Conservation (phyloP, 1,140 invertebrate genomes). For the Araneus ventricosus region DNA sequence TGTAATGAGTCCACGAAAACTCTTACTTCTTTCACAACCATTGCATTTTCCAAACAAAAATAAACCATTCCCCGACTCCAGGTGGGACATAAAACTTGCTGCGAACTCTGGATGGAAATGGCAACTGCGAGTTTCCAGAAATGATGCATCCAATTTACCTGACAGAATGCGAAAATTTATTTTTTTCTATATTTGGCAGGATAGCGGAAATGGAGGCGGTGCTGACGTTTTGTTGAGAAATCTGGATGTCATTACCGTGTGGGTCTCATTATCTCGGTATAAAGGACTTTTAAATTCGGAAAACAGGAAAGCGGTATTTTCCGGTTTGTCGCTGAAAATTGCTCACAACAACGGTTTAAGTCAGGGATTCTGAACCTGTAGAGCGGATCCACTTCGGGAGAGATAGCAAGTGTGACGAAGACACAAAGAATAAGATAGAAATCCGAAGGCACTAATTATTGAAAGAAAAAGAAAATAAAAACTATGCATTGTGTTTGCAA, state of each 20-base stretch:
- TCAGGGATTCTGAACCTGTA: not conserved
- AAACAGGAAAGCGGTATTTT: not conserved
- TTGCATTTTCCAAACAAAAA: too few species aligned
- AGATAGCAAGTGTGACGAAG: too few species aligned
- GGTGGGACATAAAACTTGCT: not conserved
- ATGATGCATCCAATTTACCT: slow-evolving; percentile 16
- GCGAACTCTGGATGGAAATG: not conserved
- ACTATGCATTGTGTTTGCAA: too few species aligned
- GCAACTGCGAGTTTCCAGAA: not conserved
- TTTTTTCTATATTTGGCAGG: not conserved
- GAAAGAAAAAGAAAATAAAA: too few species aligned
- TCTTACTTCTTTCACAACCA: too few species aligned
- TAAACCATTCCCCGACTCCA: not conserved
- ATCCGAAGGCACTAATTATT: too few species aligned
- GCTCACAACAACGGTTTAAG: not conserved
- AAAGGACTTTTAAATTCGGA: not conserved
- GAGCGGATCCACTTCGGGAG: too few species aligned
- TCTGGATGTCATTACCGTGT: not conserved
- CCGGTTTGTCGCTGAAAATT: not conserved
- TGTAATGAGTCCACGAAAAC: too few species aligned
- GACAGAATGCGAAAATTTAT: not conserved
- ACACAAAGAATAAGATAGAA: too few species aligned
- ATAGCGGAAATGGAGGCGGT: not conserved
- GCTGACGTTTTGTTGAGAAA: not conserved
- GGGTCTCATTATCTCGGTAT: not conserved